Base-by-base conservation (phyloP, 2,888 invertebrate genomes). In the Magallana nippona region DNA sequence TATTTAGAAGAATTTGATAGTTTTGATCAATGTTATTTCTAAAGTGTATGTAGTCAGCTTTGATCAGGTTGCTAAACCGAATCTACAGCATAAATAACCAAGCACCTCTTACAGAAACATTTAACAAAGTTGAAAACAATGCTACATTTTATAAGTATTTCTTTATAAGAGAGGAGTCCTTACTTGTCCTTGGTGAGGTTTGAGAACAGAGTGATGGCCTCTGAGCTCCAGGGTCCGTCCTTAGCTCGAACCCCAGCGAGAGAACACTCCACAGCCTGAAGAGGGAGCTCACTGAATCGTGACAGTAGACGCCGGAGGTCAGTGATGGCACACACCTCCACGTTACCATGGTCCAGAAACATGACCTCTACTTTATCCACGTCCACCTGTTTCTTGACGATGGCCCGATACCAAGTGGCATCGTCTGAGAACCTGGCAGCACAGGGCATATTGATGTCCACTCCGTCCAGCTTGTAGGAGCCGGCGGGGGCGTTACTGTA, bases 301-400 rank as follows among this genome's bases (percentile, higher is more conserved):
- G 88, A 82, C n/a, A 88, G 88, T 2, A 94, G 84, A n/a, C 85
- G 87, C 60, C 92, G 89, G 22, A 94, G 84, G 22, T 90, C 88
- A 1, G 89, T 82, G 17, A 86, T 83, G 8, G 88, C 77, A 15
- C 93, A 90, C 8, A 82, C 84, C 82, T 92, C 93, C 15, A 88
- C 87, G 84, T 93, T 93, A 5, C 94, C 94, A 89, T 93, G 92
- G 84, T 94, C 94, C 10, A 94, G 88, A 84, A 91, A 94, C 58
- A 88, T 84, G n/a, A 93, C 91, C 84, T 87, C 81, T 44, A 84
- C 85, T 17, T 81, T 84, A 17, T 89, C 85, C 0, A 86, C 85
- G 32, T 86, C 81, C 10, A 86, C 78, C 32, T 78, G 82, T n/a
- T 83, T 83, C 15, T 86, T 2, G 2, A 92, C 86, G 27, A 82